These are phyloP conservation scores for Ageneiosus marmoratus DNA, from an alignment of 2,113 vertebrate species.

Conservation along the genomic window DNA sequence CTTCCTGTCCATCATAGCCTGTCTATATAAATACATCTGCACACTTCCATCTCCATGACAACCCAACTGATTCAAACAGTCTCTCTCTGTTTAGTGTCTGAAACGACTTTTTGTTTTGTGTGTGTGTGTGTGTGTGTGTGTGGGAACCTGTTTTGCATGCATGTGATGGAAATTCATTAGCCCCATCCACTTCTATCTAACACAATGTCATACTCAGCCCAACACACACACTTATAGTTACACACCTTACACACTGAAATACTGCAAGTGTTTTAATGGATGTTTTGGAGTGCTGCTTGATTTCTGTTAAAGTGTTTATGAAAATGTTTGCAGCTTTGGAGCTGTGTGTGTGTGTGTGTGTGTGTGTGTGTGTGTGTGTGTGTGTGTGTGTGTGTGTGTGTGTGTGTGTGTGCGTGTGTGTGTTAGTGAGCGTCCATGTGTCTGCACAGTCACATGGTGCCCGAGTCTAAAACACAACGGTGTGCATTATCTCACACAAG, in stretches of 20 bases:
- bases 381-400: background rate
- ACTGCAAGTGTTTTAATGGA: background rate
- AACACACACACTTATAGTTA: background rate
- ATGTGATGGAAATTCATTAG: background rate
- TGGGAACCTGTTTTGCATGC: no score
- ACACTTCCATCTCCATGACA: background rate
- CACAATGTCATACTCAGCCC: background rate
- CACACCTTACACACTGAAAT: background rate
- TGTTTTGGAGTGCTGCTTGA: background rate
- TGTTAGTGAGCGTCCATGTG: background rate
- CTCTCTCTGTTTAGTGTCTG: conserved; percentile 22
- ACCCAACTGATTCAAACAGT: background rate
- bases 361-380: background rate
- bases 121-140: background rate
- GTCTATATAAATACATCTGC: conserved; percentile 1
- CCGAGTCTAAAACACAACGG: background rate
- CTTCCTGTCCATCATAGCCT: conserved; percentile 10
- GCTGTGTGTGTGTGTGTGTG: no score
- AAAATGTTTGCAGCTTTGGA: background rate
- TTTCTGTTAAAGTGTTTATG: background rate
- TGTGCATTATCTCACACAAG: background rate
- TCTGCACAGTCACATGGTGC: conserved; percentile 31
- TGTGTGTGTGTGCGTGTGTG: background rate
- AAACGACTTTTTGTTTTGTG: background rate
- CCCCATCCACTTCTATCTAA: background rate